A percentile compares a stretch with the other conserved stretches of the same genome.
Evolutionary conservation across 2,888 invertebrate species (phyloP).

Genomic region (Imbricaverruca yamaguchii): DNA sequence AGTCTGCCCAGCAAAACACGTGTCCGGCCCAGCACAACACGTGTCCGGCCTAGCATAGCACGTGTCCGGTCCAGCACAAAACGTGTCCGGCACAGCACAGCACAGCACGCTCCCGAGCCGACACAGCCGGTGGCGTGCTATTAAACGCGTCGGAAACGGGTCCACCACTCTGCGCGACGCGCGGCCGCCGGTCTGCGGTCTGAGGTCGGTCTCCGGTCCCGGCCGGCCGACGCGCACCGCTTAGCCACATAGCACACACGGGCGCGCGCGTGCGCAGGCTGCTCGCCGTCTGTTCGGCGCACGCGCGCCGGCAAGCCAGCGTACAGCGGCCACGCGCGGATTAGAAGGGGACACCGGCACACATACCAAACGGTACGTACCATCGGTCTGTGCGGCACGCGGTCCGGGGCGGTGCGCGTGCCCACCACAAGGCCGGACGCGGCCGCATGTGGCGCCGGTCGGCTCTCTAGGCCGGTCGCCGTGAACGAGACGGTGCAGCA

Average conservation of each 20-base stretch:
- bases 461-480: too few species aligned
- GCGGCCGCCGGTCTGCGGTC: neutral
- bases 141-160: too few species aligned
- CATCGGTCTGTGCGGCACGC: neutral
- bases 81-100: too few species aligned
- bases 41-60: too few species aligned
- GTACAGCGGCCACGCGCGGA: neutral
- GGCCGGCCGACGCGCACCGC: neutral
- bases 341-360: neutral
- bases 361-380: neutral
- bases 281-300: neutral
- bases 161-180: conserved; percentile 6
- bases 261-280: too few species aligned
- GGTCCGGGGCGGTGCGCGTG: neutral
- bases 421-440: neutral
- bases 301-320: neutral
- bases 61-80: too few species aligned
- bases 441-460: too few species aligned
- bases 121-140: too few species aligned
- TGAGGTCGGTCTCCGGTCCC: neutral
- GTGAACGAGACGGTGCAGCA: too few species aligned
- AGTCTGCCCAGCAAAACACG: too few species aligned
- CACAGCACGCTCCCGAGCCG: too few species aligned
- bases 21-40: too few species aligned
- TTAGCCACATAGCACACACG: neutral